Percentiles rank a stretch among this genome's conserved stretches.
phyloP scores from a whole-genome alignment of 1,140 invertebrate genomes.

The Asobara japonica region DNA sequence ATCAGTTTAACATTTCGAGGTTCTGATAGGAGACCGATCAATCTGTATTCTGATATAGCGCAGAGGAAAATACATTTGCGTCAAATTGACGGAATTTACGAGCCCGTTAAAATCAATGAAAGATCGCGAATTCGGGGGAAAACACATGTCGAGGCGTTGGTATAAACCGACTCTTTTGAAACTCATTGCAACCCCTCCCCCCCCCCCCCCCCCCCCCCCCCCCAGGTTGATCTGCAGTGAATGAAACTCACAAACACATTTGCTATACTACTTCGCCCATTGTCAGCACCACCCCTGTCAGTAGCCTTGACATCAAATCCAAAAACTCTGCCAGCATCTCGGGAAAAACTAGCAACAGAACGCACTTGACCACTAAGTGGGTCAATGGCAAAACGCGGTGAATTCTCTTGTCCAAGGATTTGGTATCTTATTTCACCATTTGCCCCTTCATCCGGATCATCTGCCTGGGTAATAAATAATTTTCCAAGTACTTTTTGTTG shows the following conservation, averaged over 20 bases:
- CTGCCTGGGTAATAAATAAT: slow-evolving; percentile 67
- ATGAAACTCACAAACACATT: slow-evolving; percentile 81
- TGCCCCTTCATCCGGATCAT: slow-evolving; percentile 77
- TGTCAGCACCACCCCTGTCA: slow-evolving; percentile 78
- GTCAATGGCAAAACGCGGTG: slow-evolving; percentile 81
- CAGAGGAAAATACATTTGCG: no score
- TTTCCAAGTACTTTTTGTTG: neutral
- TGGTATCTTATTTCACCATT: slow-evolving; percentile 85
- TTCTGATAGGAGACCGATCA: no score
- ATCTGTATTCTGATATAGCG: no score
- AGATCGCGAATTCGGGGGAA: no score
- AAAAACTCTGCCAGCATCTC: slow-evolving; percentile 78
- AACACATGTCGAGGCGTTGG: no score
- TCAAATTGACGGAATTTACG: no score
- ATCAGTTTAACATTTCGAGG: no score
- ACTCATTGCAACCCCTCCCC: no score
- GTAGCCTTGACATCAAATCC: slow-evolving; percentile 90
- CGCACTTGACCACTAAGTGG: slow-evolving; percentile 77
- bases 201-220: no score
- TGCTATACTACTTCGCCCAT: slow-evolving; percentile 81
- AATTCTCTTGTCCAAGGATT: slow-evolving; percentile 72
- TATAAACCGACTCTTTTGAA: no score
- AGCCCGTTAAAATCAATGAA: no score
- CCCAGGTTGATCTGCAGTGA: no score
- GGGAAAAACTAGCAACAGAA: slow-evolving; percentile 73